Conservation (phyloP, 92 coral and sea anemone genomes). For the Bergia sp. region DNA sequence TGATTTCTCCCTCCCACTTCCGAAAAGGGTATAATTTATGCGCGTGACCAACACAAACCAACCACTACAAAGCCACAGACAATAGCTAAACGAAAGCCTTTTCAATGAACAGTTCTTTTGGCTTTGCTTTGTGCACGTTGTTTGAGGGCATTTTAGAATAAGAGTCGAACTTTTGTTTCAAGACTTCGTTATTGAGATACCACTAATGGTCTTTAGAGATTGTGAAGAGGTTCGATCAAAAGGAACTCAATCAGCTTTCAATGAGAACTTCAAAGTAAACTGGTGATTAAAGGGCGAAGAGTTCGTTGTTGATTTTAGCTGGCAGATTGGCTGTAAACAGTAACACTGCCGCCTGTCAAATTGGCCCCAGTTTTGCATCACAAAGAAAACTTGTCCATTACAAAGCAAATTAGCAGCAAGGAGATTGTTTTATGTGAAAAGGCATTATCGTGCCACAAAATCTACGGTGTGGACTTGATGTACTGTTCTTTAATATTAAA, state of each 20-base stretch:
- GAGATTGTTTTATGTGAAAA: background rate
- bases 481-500: slow-evolving; percentile 1
- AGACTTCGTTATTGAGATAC: background rate
- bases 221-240: background rate
- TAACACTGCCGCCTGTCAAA: slow-evolving; percentile 24
- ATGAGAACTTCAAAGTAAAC: background rate
- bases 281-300: background rate
- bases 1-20: slow-evolving; percentile 22
- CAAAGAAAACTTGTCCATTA: slow-evolving; percentile 35
- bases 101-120: background rate
- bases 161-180: background rate
- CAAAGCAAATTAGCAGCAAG: background rate
- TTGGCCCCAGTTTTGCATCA: slow-evolving; percentile 52
- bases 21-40: slow-evolving; percentile 29
- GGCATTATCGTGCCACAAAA: slow-evolving; percentile 20
- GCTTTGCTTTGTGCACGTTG: background rate
- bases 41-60: slow-evolving; percentile 10
- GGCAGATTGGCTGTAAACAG: slow-evolving; percentile 34
- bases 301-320: slow-evolving; percentile 14
- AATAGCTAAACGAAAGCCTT: slow-evolving; percentile 3
- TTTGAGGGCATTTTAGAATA: background rate
- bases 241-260: slow-evolving; percentile 17
- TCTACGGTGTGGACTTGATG: background rate
- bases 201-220: background rate
- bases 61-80: slow-evolving; percentile 21